Base-by-base conservation (phyloP, 2,797 vertebrate species). In the Pterois miles region DNA sequence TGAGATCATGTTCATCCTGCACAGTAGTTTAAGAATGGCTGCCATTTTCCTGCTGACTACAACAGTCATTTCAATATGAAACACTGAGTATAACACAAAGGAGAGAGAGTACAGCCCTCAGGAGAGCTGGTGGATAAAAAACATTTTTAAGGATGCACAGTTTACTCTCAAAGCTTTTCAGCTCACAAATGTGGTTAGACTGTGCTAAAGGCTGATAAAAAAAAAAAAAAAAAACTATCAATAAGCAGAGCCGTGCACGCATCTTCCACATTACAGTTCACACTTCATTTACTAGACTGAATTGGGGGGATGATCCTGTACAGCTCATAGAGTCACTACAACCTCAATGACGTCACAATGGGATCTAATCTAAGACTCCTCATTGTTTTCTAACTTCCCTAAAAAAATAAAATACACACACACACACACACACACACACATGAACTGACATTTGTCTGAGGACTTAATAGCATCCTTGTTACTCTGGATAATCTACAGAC, bases 111-210 rank as follows among this genome's bases (percentile, higher is more conserved):
- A 31, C 1, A 48, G 60, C 36, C 67, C 40, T 59, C 7, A 58
- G 78, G 53, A 46, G 50, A 69, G 59, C 22, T 38, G 20, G 9
- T 78, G 40, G 36, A 74, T 70, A 34, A 74, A 70, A 78, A 23
- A 27, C 5, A 14, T 46, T 27, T 16, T 38, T 34, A 27, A 65
- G 25, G 56, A 76, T 11, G 18, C 12, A n/a, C 33, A 22, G 25
- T 71, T 72, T 65, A 60, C 34, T 56, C 25, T 34, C 31, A 65
- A 53, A 50, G 22, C 46, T 43, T 71, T 71, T 40, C 29, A 34
- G 3, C 38, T 36, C 33, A 63, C 43, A 68, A 20, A 71, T 25
- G 31, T 54, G 56, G 27, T 27, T 18, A 33, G 25, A 58, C 53
- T n/a, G 53, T 70, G 50, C 69, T 53, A 25, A 60, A 52, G 33